Evolutionary conservation across 2,113 vertebrate species (phyloP), one percentile per base, ranked within the genome.

Genomic region (Perognathus longimembris): DNA sequence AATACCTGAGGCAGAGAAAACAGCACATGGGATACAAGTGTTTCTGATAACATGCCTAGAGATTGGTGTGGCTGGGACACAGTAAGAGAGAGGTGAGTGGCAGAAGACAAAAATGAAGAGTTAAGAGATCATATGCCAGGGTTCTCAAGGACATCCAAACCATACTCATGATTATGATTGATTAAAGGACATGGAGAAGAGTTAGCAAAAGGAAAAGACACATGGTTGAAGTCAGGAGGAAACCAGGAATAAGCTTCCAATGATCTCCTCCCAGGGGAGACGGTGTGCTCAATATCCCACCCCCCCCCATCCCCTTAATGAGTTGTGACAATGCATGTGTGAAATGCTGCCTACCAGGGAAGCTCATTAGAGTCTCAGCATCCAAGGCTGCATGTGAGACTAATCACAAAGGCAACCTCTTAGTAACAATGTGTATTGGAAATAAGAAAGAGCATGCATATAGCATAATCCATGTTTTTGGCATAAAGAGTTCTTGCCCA

Each of bases 81-180:
- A 81, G 3, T 9, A 1, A 12, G 36, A 74, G 5, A 26, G 1
- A 11, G 42, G 17, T 20, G 18, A 20, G 28, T 36, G 8, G 18
- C 5, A 57, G 63, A 45, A 6, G 22, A 75, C 4, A 28, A 74
- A 8, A 28, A n/a, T 10, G 21, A 24, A 61, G 26, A 14, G 4
- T 34, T 36, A 57, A 69, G 28, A 79, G 21, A 70, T 0, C 2
- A 5, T 32, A 1, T 24, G 26, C 12, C 3, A 0, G 18, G 12
- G 61, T 76, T 81, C 17, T n/a, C 28, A 36, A 57, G 63, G 28
- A 36, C 64, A 42, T 11, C 32, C 8, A 59, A 34, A 3, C 67
- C 66, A 38, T n/a, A 28, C 7, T 84, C 15, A 57, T 0, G 11
- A 5, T 61, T 54, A 28, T 8, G 30, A 61, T 5, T 42, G 54